These are phyloP conservation scores for Teleiodes luculella DNA, from an alignment of 2,888 invertebrate genomes.

Conservation along the genomic window DNA sequence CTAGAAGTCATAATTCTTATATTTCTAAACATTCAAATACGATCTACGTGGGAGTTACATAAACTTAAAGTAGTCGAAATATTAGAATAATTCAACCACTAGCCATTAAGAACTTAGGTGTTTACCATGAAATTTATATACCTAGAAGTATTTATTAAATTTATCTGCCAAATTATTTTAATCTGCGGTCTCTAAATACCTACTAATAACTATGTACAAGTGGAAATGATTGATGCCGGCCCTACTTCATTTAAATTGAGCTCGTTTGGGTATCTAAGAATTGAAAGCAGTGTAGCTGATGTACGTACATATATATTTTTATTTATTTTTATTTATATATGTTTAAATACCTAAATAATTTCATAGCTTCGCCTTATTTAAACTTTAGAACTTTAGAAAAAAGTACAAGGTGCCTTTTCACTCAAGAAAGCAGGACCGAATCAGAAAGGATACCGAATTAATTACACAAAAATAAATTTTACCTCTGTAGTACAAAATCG, in stretches of 20 bases:
- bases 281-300: too few relatives aligned
- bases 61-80: conserved; percentile 2
- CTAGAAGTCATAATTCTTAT: conserved; percentile 5
- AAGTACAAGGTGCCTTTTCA: too few relatives aligned
- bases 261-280: background rate
- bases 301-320: background rate
- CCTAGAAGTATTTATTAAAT: background rate
- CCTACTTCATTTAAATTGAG: too few relatives aligned
- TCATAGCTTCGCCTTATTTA: too few relatives aligned
- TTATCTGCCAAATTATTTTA: background rate
- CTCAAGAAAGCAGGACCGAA: too few relatives aligned
- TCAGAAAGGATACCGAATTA: too few relatives aligned
- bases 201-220: background rate
- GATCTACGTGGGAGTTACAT: background rate
- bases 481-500: too few relatives aligned
- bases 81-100: conserved; percentile 2
- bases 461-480: too few relatives aligned
- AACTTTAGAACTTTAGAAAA: too few relatives aligned
- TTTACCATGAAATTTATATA: background rate
- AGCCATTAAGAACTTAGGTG: background rate
- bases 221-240: background rate
- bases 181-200: background rate
- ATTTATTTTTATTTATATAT: too few relatives aligned
- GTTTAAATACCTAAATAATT: too few relatives aligned
- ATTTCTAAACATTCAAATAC: background rate